Percentiles rank a stretch among this genome's conserved stretches.
phyloP scores from a whole-genome alignment of 2,797 vertebrate species.

The Spatula versicolor region DNA sequence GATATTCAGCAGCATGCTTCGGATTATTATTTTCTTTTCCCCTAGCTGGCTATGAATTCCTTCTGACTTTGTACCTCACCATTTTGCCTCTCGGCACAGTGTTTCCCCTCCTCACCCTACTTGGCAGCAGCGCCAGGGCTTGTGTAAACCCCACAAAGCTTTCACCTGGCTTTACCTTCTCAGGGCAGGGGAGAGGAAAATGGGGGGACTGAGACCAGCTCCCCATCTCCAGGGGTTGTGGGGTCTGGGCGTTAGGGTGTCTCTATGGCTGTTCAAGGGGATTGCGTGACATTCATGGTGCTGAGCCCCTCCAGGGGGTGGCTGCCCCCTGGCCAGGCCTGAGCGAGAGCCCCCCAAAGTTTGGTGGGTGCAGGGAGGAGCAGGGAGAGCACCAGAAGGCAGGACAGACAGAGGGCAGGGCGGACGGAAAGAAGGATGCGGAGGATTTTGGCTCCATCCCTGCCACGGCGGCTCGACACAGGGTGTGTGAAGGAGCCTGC shows the following conservation, averaged over 20 bases:
- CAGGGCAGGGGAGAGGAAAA: no score
- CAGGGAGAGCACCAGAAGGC: slow-evolving; percentile 28
- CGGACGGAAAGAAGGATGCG: background rate
- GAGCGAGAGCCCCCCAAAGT: background rate
- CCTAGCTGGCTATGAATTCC: background rate
- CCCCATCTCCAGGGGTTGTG: no score
- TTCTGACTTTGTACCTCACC: background rate
- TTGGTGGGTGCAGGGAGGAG: background rate
- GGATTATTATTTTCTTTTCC: background rate
- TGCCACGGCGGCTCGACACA: slow-evolving; percentile 37
- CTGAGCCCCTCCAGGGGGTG: no score
- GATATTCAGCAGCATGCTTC: background rate
- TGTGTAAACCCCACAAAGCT: background rate
- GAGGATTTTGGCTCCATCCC: slow-evolving; percentile 10
- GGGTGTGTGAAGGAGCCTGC: slow-evolving; percentile 68
- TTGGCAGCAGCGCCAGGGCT: background rate
- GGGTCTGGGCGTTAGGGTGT: no score
- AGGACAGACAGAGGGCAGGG: background rate
- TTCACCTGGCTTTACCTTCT: background rate
- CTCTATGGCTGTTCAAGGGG: no score
- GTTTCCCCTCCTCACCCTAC: background rate
- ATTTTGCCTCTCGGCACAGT: background rate
- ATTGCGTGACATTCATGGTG: no score
- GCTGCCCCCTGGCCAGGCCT: no score
- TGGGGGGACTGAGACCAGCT: no score